Percentiles rank a stretch among this genome's conserved stretches.
phyloP scores from a whole-genome alignment of 2,797 vertebrate species.

The Falco rusticolus region DNA sequence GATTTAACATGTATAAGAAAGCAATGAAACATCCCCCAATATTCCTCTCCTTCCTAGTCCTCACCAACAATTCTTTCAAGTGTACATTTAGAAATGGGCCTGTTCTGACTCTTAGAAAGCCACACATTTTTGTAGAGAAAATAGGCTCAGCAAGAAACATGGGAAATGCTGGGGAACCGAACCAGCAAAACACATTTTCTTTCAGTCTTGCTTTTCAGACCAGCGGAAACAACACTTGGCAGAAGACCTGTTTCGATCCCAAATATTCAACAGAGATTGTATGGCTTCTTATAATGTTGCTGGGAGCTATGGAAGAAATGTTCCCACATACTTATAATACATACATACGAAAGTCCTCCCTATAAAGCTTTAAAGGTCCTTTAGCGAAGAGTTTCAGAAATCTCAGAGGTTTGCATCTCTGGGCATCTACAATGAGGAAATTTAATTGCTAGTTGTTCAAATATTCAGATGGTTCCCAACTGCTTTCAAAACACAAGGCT shows the following conservation, averaged over 20 bases:
- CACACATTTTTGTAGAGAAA: neutral
- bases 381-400: neutral
- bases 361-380: neutral
- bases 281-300: neutral
- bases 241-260: neutral
- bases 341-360: neutral
- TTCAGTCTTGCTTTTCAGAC: neutral
- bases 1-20: neutral
- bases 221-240: neutral
- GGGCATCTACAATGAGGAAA: neutral
- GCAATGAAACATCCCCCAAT: accelerated
- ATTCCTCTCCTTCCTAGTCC: neutral
- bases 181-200: neutral
- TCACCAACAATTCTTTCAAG: neutral
- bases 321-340: neutral
- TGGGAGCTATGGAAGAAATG: neutral
- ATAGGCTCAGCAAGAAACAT: neutral
- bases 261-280: neutral
- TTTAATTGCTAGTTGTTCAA: neutral
- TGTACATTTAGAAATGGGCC: neutral
- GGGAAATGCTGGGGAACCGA: neutral
- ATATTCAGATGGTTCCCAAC: neutral
- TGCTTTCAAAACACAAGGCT: neutral
- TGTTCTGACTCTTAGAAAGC: neutral
- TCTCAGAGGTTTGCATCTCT: neutral